phyloP scores from a whole-genome alignment of 1,140 invertebrate species.

The Hylaeus anthracinus region DNA sequence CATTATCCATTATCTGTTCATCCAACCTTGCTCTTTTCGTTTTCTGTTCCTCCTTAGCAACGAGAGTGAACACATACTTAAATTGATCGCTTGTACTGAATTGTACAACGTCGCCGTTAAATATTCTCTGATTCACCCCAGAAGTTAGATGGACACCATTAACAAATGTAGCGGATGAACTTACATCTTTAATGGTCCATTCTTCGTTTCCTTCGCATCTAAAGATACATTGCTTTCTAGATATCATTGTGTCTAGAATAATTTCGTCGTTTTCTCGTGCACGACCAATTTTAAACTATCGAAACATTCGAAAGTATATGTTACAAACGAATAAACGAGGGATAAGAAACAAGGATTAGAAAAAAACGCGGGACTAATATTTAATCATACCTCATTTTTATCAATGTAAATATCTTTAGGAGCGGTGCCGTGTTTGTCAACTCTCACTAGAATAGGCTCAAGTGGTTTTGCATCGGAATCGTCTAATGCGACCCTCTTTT shows the following conservation, averaged over 20 bases:
- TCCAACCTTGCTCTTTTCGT: conserved; percentile 78
- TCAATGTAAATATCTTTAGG: conserved; percentile 63
- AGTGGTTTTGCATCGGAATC: conserved; percentile 19
- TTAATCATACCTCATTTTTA: conserved; percentile 65
- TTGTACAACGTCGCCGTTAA: conserved; percentile 79
- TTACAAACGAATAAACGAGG: neutral
- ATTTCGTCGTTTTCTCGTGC: conserved; percentile 76
- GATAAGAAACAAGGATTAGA: neutral
- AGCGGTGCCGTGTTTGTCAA: conserved; percentile 33
- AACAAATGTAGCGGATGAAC: conserved; percentile 79
- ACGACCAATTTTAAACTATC: conserved; percentile 81
- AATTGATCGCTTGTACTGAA: conserved; percentile 78
- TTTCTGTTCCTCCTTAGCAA: conserved; percentile 51
- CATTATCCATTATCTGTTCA: conserved; percentile 66
- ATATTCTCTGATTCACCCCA: conserved; percentile 69
- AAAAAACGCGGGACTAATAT: neutral
- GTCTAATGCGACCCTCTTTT: neutral
- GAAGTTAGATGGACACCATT: conserved; percentile 76
- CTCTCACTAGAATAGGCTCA: conserved; percentile 62
- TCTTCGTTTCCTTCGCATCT: conserved; percentile 69
- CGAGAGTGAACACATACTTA: conserved; percentile 77
- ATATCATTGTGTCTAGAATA: conserved; percentile 80
- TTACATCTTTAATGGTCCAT: conserved; percentile 77
- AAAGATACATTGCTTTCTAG: conserved; percentile 81
- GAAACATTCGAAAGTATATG: conserved; percentile 27